Evolutionary conservation across 37 sponge, comb jelly and placozoan genomes (phyloP), one percentile per base, ranked within the genome.

Genomic region (Tethya wilhelma): DNA sequence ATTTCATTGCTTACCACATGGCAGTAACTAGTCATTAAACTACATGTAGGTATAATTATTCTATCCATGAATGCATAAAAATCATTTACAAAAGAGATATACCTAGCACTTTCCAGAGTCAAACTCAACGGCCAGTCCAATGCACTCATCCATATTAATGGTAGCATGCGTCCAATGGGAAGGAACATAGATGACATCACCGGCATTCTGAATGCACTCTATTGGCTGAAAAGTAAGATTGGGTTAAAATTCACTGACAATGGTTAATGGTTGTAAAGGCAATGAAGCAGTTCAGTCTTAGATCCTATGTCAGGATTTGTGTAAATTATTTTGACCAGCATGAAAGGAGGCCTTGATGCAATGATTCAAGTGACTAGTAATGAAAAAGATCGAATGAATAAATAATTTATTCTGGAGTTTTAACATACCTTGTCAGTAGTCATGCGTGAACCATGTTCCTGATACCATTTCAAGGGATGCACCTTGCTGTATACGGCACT

Each of bases 81-180:
- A 49, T 49, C 9, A 19, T 19, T 9, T 19, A 14, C 53, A 49
- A 49, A 19, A 49, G 53, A 49, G 53, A 19, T 49, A 49, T 19
- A 49, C 9, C 14, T 75, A 75, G 26, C 77, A 75, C 20, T 75
- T 55, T 31, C 23, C 19, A 39, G 25, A 14, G 30, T 64, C 79
- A 63, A 78, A 64, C 30, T 78, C 79, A 17, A 64, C 79, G 64
- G 79, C 79, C 33, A 78, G 55, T 78, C 79, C 79, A 63, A 78
- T 78, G 49, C 67, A 14, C 53, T 78, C 79, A 64, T 78, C 79
- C 25, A 87, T 40, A 56, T 87, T 87, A 56, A 72, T 58, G 26
- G 74, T 74, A n/a, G 73, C 73, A 74, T 80, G 77, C 9, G 44
- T 23, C 77, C 81, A 79, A 31, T 58, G 59, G 22, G 81, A 71